phyloP scores from a whole-genome alignment of 2,888 invertebrate species.

The Caenorhabditis japonica region DNA sequence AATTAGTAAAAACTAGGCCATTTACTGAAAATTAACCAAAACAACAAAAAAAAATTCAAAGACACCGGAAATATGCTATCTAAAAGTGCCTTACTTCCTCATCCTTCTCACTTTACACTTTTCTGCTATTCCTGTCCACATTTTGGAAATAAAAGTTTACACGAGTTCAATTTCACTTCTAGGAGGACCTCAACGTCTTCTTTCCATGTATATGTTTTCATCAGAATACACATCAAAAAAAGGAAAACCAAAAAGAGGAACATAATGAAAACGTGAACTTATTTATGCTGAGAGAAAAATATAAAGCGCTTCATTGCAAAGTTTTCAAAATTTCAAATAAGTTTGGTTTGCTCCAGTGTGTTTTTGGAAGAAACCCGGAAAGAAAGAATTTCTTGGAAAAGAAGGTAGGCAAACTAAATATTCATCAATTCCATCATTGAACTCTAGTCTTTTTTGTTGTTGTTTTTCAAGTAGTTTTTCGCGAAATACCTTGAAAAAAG shows the following conservation, averaged over 20 bases:
- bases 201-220: background rate
- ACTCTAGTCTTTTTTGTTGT: no score
- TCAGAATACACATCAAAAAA: no score
- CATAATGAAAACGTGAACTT: constrained; percentile 2
- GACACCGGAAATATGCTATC: no score
- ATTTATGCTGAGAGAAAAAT: background rate
- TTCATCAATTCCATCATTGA: no score
- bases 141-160: constrained; percentile 36
- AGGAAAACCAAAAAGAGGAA: no score
- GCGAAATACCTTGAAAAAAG: no score
- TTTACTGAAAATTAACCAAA: no score
- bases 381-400: background rate
- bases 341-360: no score
- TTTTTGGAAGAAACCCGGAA: background rate
- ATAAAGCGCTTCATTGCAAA: background rate
- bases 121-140: constrained; percentile 10
- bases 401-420: background rate
- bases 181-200: background rate
- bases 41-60: no score
- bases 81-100: no score
- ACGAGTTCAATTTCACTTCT: constrained; percentile 6
- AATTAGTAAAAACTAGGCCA: no score
- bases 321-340: constrained; percentile 7
- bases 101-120: background rate
- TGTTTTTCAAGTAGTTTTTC: no score